Percentiles rank a stretch among this genome's conserved stretches.
These are phyloP conservation scores for Drosophila ercepeae DNA, from an alignment of 1,140 invertebrate genomes.

Conservation along the genomic window DNA sequence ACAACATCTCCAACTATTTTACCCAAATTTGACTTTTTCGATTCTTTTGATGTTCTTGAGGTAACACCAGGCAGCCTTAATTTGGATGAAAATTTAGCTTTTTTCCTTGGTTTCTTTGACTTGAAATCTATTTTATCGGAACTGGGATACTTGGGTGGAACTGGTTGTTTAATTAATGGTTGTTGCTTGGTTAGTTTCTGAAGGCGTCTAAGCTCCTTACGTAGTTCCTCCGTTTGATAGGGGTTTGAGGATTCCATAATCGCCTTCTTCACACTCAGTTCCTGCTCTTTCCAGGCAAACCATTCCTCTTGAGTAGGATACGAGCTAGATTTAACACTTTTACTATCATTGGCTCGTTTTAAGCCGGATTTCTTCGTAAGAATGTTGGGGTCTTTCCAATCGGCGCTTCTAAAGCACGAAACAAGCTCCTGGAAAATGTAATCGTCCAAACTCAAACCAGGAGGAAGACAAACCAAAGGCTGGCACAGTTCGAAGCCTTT, in stretches of 20 bases:
- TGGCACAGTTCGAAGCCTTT: background rate
- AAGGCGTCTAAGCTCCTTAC: background rate
- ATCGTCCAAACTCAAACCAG: background rate
- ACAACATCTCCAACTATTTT: too few species aligned
- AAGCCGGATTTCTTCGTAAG: background rate
- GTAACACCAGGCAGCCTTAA: too few species aligned
- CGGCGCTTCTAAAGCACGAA: conserved; percentile 24
- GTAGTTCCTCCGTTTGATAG: conserved; percentile 4
- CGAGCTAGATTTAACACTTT: background rate
- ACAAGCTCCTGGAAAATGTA: conserved; percentile 34
- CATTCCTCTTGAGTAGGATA: conserved; percentile 1
- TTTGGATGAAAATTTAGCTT: too few species aligned
- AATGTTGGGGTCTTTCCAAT: background rate
- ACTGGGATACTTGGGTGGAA: too few species aligned
- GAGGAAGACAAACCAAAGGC: background rate
- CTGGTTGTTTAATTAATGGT: background rate
- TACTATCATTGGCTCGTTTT: background rate
- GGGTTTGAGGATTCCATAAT: background rate
- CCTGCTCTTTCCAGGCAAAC: conserved; percentile 1
- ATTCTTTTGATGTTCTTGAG: too few species aligned
- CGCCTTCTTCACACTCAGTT: background rate
- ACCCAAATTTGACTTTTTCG: too few species aligned
- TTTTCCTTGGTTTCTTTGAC: too few species aligned
- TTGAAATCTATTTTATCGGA: too few species aligned
- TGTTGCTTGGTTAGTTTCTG: background rate